Base-by-base conservation (phyloP, 2,797 vertebrate genomes). In the Oreochromis mossambicus region DNA sequence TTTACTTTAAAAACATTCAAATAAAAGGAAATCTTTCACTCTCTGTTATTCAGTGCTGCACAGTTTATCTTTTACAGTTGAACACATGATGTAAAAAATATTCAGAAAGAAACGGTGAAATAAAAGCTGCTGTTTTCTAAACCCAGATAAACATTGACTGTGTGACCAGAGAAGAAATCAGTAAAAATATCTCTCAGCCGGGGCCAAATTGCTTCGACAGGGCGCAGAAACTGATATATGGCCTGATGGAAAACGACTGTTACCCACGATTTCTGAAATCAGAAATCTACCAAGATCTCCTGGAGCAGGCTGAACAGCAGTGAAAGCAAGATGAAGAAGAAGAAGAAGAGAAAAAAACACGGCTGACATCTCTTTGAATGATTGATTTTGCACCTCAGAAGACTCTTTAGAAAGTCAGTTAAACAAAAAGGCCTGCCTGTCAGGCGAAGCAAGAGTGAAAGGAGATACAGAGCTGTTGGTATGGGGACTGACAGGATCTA, bases 131-230 rank as follows among this genome's bases (percentile, higher is more conserved):
- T 91, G 52, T 86, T 90, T 91, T 90, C 85, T 77, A 13, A 92
- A 91, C 76, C 78, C 96, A 98, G 97, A 97, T 98, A 91, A 98
- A 98, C 90, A 97, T 98, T 81, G 97, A 98, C 94, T 97, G 96
- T 90, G 96, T 91, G 29, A 98, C 97, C 58, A 96, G 97, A 90
- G 95, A 83, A 4, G 91, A 95, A 90, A 98, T 98, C 86, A 94
- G 95, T 79, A 92, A 94, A 91, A 97, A 94, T 32, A 93, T 98
- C 81, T 96, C 94, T 0, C 92, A 97, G 79, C 97, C 97, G 68
- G 97, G 94, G 19, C 92, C 95, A 85, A 95, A 94, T 88, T 97
- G 97, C 91, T 98, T 98, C 83, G 96, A 98, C 86, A 92, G 96
- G 73, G 97, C 97, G 19, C 97, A 97, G 93, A 96, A 91, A 80